phyloP scores from a whole-genome alignment of 2,888 invertebrate genomes.

The Ormyrus nitidulus region DNA sequence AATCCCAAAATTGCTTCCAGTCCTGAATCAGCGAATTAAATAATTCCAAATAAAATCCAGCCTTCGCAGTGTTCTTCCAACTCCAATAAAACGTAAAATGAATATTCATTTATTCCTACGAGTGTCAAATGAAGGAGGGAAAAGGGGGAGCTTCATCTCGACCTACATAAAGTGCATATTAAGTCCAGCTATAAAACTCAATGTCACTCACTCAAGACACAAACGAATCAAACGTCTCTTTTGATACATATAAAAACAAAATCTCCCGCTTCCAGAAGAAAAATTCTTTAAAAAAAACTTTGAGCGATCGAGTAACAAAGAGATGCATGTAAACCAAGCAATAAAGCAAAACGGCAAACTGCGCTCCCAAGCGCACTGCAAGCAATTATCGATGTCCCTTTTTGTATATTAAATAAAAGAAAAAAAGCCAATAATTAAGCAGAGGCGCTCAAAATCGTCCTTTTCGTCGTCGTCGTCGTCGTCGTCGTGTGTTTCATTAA shows the following conservation, averaged over 20 bases:
- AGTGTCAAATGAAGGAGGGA: neutral
- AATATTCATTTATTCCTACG: constrained; percentile 39
- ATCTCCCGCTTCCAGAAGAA: constrained; percentile 10
- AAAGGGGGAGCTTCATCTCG: constrained; percentile 27
- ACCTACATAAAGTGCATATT: constrained; percentile 37
- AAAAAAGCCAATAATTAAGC: neutral
- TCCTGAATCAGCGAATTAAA: neutral
- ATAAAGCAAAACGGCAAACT: constrained; percentile 31
- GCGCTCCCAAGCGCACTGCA: constrained; percentile 30
- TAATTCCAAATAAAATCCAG: neutral
- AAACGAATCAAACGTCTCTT: constrained; percentile 29
- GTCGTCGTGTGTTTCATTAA: constrained; percentile 20
- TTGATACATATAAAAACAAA: constrained; percentile 28
- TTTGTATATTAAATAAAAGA: constrained; percentile 37
- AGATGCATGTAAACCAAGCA: constrained; percentile 41
- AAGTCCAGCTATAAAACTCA: constrained; percentile 36
- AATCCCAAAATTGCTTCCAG: too few relatives aligned
- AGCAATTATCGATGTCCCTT: constrained; percentile 51
- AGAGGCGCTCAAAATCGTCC: constrained; percentile 1
- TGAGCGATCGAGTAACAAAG: constrained; percentile 1
- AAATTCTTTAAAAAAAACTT: neutral
- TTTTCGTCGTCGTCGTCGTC: constrained; percentile 15
- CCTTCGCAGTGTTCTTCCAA: neutral
- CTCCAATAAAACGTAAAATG: constrained; percentile 5
- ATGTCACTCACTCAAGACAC: constrained; percentile 42